A percentile compares a stretch with the other conserved stretches of the same genome.
phyloP scores from a whole-genome alignment of 1,140 invertebrate species.

The Sarcophaga peregrina region DNA sequence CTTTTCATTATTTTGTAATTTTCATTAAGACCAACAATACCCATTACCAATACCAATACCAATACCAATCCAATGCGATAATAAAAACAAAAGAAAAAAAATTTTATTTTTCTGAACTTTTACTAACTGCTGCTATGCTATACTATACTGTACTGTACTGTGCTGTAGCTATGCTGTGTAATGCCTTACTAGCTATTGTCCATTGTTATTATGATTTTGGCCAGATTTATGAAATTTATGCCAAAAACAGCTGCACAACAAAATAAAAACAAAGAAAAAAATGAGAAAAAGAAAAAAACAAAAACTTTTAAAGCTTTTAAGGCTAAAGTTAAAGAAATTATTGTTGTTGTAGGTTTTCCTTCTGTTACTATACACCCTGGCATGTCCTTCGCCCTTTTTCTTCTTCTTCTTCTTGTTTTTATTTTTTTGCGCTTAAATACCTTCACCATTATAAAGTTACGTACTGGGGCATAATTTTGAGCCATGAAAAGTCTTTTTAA shows the following conservation, averaged over 20 bases:
- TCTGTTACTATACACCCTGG: no score
- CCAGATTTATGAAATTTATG: conserved; percentile 3
- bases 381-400: no score
- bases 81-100: no score
- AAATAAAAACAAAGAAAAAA: neutral
- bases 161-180: no score
- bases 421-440: conserved; percentile 11
- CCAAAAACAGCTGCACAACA: neutral
- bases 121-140: no score
- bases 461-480: neutral
- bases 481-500: neutral
- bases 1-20: conserved; percentile 20
- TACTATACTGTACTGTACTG: no score
- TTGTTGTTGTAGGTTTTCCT: neutral
- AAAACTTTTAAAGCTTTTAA: neutral
- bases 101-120: no score
- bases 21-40: neutral
- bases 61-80: no score
- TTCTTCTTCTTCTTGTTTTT: no score
- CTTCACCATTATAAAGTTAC: neutral
- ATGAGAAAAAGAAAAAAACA: neutral
- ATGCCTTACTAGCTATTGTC: no score
- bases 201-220: neutral
- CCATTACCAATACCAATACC: no score
- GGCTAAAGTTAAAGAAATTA: neutral